phyloP scores from a whole-genome alignment of 2,888 invertebrate genomes.

The Hydraecia micacea region DNA sequence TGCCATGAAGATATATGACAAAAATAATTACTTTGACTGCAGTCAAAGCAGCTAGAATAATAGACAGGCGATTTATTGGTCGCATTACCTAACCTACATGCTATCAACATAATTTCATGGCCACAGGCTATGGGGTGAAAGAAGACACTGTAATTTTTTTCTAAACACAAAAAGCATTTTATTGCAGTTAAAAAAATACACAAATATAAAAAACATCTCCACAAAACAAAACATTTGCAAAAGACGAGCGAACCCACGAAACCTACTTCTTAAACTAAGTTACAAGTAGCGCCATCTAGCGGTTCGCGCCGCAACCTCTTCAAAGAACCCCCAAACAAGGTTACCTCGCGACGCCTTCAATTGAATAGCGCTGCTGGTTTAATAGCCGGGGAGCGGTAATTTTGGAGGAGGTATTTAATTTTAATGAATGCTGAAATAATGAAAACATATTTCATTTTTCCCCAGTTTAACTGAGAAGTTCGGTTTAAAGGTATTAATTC shows the following conservation, averaged over 20 bases:
- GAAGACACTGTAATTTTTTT: neutral
- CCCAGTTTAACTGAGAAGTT: accelerated
- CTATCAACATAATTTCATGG: neutral
- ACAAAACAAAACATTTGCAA: slow-evolving; percentile 18
- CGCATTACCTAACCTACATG: neutral
- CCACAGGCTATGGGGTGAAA: neutral
- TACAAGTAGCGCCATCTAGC: slow-evolving; percentile 62
- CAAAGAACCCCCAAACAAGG: slow-evolving; percentile 56
- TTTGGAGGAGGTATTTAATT: slow-evolving; percentile 30
- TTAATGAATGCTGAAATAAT: neutral
- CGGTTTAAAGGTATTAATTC: too few species aligned
- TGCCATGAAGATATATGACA: neutral
- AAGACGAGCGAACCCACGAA: slow-evolving; percentile 25
- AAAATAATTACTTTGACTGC: neutral
- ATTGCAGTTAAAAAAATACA: neutral
- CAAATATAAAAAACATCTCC: neutral
- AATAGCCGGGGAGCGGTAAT: slow-evolving; percentile 30
- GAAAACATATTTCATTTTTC: neutral
- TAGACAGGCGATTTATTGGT: neutral
- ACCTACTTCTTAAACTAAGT: slow-evolving; percentile 29
- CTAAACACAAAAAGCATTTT: neutral
- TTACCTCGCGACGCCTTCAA: slow-evolving; percentile 50
- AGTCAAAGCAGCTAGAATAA: too few species aligned
- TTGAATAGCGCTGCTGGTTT: slow-evolving; percentile 57
- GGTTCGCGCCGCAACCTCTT: slow-evolving; percentile 48